phyloP scores from a whole-genome alignment of 1,140 invertebrate genomes.

The Ylistrum balloti region DNA sequence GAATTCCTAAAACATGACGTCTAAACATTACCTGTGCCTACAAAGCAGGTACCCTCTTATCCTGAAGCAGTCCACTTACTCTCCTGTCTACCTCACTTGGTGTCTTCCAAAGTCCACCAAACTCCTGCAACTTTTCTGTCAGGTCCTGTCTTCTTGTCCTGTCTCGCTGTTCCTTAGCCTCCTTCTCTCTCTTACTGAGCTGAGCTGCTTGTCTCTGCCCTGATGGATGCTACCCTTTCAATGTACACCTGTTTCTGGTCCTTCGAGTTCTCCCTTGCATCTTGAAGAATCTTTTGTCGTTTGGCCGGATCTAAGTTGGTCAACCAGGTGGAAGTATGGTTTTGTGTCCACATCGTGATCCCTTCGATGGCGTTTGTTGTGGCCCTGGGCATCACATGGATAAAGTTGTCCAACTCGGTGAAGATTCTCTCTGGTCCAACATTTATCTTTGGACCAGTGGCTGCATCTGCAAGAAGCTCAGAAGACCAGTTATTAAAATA shows the following conservation, averaged over 20 bases:
- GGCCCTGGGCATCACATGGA: constrained; percentile 13
- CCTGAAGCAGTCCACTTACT: background rate
- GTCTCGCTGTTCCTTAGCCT: constrained; percentile 46
- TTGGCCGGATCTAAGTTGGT: background rate
- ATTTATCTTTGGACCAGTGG: constrained; percentile 15
- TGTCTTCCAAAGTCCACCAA: constrained; percentile 2
- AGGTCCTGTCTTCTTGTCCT: constrained; percentile 30
- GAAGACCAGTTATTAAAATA: constrained; percentile 41
- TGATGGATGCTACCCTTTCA: constrained; percentile 37
- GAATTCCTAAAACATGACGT: too few species aligned
- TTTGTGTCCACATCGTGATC: constrained; percentile 46
- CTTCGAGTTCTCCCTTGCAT: constrained; percentile 32
- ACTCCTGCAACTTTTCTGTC: background rate
- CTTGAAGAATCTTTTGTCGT: background rate
- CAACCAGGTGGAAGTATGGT: constrained; percentile 36
- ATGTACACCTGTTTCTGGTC: constrained; percentile 42
- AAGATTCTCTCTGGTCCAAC: constrained; percentile 43
- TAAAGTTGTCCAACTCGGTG: background rate
- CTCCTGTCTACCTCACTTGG: background rate
- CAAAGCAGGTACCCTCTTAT: too few species aligned
- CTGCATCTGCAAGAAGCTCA: constrained; percentile 22
- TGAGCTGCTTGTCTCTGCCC: background rate
- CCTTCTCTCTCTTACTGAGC: constrained; percentile 23
- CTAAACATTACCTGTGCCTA: too few species aligned
- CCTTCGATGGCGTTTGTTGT: constrained; percentile 43